phyloP scores from a whole-genome alignment of 2,113 vertebrate species.

The Python bivittatus region DNA sequence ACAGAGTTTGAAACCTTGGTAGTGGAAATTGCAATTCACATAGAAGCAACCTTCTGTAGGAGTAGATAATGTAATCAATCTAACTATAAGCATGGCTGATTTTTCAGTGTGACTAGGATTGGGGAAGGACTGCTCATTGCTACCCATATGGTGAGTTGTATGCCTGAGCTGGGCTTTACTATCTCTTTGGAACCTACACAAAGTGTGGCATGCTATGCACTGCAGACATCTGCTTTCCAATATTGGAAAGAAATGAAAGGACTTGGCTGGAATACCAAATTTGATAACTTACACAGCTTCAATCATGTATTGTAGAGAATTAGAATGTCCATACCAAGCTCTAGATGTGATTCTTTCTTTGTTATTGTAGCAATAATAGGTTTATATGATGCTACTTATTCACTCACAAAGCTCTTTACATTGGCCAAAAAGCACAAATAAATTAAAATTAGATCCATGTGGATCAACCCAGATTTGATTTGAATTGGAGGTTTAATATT shows the following conservation, averaged over 20 bases:
- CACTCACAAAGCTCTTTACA: neutral
- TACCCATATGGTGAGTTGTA: neutral
- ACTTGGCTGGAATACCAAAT: neutral
- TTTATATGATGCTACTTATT: neutral
- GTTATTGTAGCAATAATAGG: neutral
- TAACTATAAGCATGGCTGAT: neutral
- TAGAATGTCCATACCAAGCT: neutral
- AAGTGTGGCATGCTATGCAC: neutral
- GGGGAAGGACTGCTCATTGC: neutral
- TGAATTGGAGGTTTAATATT: neutral
- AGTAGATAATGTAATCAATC: neutral
- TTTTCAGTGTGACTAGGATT: neutral
- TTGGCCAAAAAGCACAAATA: neutral
- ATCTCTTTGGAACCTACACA: neutral
- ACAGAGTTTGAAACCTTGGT: neutral
- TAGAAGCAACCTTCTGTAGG: neutral
- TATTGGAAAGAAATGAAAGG: neutral
- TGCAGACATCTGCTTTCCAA: neutral
- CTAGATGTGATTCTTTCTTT: neutral
- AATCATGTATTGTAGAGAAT: neutral
- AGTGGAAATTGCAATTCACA: neutral
- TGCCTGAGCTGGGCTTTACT: neutral
- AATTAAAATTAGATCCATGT: neutral
- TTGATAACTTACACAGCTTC: neutral
- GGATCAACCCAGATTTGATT: neutral